phyloP scores from a whole-genome alignment of 2,888 invertebrate species.

The Scaptomyza flava region DNA sequence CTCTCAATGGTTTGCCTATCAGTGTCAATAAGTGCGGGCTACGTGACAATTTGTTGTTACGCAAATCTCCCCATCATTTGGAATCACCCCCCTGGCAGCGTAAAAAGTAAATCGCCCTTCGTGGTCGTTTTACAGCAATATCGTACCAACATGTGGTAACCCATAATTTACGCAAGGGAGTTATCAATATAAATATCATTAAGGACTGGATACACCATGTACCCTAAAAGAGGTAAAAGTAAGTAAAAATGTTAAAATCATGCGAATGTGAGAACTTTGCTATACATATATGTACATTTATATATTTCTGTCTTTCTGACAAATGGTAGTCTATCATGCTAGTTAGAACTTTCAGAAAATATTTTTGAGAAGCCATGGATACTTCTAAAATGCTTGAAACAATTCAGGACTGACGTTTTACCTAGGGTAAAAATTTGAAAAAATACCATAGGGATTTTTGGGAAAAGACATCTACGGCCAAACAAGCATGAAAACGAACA shows the following conservation, averaged over 20 bases:
- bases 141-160: conserved; percentile 74
- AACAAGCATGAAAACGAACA: no score
- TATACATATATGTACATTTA: no score
- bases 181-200: conserved; percentile 62
- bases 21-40: conserved; percentile 56
- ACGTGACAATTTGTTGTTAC: conserved; percentile 77
- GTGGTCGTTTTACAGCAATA: conserved; percentile 53
- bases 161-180: conserved; percentile 74
- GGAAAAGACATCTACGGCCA: no score
- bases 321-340: no score
- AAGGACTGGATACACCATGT: neutral
- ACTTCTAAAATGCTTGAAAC: no score
- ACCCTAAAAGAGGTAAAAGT: conserved; percentile 2
- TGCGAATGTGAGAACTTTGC: neutral
- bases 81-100: conserved; percentile 50
- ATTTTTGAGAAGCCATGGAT: no score
- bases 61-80: conserved; percentile 60
- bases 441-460: no score
- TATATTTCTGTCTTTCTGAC: no score
- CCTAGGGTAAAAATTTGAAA: no score
- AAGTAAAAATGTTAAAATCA: neutral
- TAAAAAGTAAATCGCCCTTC: conserved; percentile 62
- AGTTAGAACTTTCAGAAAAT: no score
- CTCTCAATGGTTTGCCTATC: conserved; percentile 51
- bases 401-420: no score